Evolutionary conservation across 2,797 vertebrate species (phyloP).

Genomic region (Synaphobranchus kaupii): DNA sequence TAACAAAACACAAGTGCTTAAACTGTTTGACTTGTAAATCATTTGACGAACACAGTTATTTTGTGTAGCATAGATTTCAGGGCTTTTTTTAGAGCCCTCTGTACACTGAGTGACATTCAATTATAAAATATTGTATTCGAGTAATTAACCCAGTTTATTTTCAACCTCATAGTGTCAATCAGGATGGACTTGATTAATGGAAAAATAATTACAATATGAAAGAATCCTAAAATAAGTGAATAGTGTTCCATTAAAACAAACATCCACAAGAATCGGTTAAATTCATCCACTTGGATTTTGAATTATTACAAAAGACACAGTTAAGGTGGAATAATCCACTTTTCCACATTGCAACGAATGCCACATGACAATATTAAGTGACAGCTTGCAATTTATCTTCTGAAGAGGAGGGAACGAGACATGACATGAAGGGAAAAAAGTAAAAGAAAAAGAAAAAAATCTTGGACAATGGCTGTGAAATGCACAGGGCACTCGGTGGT

Average conservation of each 20-base stretch:
- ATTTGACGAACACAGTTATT: neutral
- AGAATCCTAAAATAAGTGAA: neutral
- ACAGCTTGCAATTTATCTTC: neutral
- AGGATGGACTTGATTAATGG: neutral
- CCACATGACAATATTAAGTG: neutral
- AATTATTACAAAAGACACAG: neutral
- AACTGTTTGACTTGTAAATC: neutral
- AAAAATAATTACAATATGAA: neutral
- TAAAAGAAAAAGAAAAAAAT: neutral
- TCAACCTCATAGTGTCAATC: neutral
- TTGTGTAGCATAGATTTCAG: neutral
- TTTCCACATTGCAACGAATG: neutral
- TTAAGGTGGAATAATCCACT: neutral
- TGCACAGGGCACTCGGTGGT: slow-evolving; percentile 68
- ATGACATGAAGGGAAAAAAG: neutral
- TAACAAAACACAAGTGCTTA: neutral
- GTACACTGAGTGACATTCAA: neutral
- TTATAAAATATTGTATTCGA: neutral
- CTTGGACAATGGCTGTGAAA: slow-evolving; percentile 80
- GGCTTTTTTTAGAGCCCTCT: neutral
- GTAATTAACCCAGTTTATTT: neutral
- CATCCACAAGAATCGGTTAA: neutral
- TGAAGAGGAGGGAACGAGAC: neutral
- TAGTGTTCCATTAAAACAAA: neutral
- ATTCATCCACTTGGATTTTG: neutral